Base-by-base conservation (phyloP, 2,888 invertebrate genomes). In the Brachypterus glaber region DNA sequence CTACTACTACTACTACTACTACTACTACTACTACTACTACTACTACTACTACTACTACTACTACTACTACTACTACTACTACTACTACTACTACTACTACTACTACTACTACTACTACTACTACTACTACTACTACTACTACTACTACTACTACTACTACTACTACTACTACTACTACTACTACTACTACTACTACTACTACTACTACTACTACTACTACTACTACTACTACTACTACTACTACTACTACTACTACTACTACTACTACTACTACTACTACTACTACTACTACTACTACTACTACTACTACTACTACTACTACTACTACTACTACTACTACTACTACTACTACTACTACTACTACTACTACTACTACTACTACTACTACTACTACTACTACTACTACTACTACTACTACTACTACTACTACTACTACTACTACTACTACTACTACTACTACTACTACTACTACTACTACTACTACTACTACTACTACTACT, bases 1-100 rank as follows among this genome's bases (percentile, higher is more conserved):
- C 24, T 24, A 24, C 24, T 24, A 24, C 24, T 24, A 24, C 24
- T 24, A 24, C 24, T 24, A 24, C 24, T 24, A 24, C 24, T 24
- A 24, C 24, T 24, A 24, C 24, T 24, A 24, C 24, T 24, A 24
- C 24, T 24, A 24, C 24, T 24, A 24, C 24, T 24, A 24, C 24
- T 24, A 24, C 24, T 24, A 24, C 24, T 24, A 24, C 24, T 24
- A 24, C 24, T 24, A 24, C 24, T 24, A 24, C 24, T 24, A 24
- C 24, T 24, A 24, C 24, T 24, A 24, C 24, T 24, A 24, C 24
- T 24, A 24, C 24, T 24, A 24, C 24, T 24, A 24, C 24, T 24
- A 24, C 24, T 24, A 24, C 24, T 24, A 24, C 24, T 24, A 24
- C 24, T 24, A 24, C 24, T 24, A 24, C 24, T 24, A 24, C 24